These are phyloP conservation scores for Polyommatus icarus DNA, from an alignment of 2,888 invertebrate species.

Conservation along the genomic window DNA sequence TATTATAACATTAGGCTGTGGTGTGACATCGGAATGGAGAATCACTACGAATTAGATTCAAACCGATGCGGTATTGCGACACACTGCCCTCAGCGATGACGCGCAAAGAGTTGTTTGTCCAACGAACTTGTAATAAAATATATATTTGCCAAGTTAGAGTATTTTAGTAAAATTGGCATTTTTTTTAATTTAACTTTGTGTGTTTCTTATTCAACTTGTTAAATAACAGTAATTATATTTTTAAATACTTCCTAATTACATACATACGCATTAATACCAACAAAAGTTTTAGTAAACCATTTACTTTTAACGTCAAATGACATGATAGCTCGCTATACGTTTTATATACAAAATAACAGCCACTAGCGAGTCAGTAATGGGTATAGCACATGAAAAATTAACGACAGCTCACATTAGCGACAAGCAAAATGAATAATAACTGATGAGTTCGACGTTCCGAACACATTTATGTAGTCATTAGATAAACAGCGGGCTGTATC, in stretches of 20 bases:
- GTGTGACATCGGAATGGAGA: constrained; percentile 20
- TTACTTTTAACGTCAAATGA: not conserved
- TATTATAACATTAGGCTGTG: constrained; percentile 9
- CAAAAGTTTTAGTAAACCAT: not conserved
- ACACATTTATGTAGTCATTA: constrained; percentile 30
- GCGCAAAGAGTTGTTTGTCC: not conserved
- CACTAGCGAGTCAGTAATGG: not conserved
- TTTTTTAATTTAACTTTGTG: too few species aligned
- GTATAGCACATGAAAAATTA: constrained; percentile 3
- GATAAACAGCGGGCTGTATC: constrained; percentile 24
- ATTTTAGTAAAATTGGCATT: too few species aligned
- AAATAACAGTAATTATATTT: too few species aligned
- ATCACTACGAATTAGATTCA: constrained; percentile 26
- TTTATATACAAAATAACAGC: not conserved
- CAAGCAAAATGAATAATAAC: constrained; percentile 14
- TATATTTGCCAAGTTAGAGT: not conserved
- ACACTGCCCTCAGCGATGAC: not conserved
- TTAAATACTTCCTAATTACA: too few species aligned
- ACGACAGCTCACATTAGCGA: constrained; percentile 7
- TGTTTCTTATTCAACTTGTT: too few species aligned
- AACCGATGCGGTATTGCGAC: constrained; percentile 15
- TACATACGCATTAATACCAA: too few species aligned
- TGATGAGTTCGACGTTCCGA: constrained; percentile 18
- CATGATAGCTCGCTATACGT: not conserved
- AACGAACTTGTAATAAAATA: not conserved